Base-by-base conservation (phyloP, 2,113 vertebrate genomes). In the Sminthopsis crassicaudata region DNA sequence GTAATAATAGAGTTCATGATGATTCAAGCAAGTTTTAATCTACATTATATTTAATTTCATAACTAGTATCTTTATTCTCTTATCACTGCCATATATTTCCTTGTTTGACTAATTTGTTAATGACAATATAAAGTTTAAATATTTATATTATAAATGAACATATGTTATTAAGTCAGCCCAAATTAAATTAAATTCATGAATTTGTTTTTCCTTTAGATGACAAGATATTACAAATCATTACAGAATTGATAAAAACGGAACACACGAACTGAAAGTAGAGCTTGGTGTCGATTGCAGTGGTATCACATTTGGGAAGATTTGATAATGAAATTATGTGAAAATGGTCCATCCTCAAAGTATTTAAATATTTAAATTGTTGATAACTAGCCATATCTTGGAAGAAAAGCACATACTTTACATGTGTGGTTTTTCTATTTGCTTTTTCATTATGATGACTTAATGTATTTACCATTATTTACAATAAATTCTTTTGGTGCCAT, bases 191-290 rank as follows among this genome's bases (percentile, higher is more conserved):
- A 50, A 88, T 57, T 97, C 55, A 91, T 89, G 84, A 0, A 2
- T 60, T 26, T 91, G 97, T 97, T 67, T 97, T 92, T 97, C 93
- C 91, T 93, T 91, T 97, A 99, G 99, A 99, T 98, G 99, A 99
- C 97, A 99, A 98, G 96, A 99, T 99, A 96, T 99, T 99, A 57
- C 98, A 99, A 89, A 97, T 99, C 95, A 99, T 99, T 97, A 99
- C 99, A 92, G 99, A 99, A 97, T 97, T 99, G 98, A 99, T 99
- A 96, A 99, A 99, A 98, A 99, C 98, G 2, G 99, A 99, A 97
- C 98, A 98, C 9, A 14, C 92, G 24, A 96, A 97, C 90, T 97
- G 97, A 98, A 94, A 96, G 23, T 89, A 94, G 94, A 89, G 94
- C 91, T 94, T 95, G 22, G 27, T 89, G 52, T 89, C 12, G 91